phyloP scores from a whole-genome alignment of 2,888 invertebrate genomes.

The Metopia argyrocephala region DNA sequence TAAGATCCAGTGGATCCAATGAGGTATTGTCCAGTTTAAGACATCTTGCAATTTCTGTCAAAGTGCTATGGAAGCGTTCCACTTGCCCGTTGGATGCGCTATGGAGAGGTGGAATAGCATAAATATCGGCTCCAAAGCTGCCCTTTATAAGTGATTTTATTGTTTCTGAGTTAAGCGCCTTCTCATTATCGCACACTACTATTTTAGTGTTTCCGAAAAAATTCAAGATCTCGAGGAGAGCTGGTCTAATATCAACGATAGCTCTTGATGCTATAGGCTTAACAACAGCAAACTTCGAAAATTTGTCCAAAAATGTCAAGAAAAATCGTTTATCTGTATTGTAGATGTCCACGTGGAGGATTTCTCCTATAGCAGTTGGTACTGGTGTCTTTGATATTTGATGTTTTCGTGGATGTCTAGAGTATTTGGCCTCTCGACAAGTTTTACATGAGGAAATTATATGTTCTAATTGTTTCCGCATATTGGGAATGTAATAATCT shows the following conservation, averaged over 20 bases:
- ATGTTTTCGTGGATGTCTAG: conserved; percentile 35
- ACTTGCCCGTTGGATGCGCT: conserved; percentile 51
- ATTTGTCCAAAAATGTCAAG: conserved; percentile 63
- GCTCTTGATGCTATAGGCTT: conserved; percentile 64
- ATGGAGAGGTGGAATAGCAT: conserved; percentile 21
- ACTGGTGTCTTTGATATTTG: conserved; percentile 36
- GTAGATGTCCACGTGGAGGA: conserved; percentile 53
- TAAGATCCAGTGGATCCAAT: background rate
- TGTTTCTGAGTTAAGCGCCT: conserved; percentile 15
- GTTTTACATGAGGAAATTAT: background rate
- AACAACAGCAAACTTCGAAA: conserved; percentile 64
- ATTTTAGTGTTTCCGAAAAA: background rate
- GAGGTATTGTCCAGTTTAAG: background rate
- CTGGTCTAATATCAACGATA: conserved; percentile 47
- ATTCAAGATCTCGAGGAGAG: conserved; percentile 16
- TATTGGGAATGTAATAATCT: conserved; percentile 16
- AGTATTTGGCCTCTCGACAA: conserved; percentile 19
- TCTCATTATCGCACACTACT: conserved; percentile 21
- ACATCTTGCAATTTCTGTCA: conserved; percentile 16
- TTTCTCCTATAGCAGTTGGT: conserved; percentile 36
- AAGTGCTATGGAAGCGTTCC: conserved; percentile 51
- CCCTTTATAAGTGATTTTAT: background rate
- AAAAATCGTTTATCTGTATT: conserved; percentile 58
- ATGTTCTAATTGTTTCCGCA: background rate
- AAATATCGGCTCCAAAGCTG: conserved; percentile 11